Base-by-base conservation (phyloP, 1,140 invertebrate species). In the Drosophila pruinosa region DNA sequence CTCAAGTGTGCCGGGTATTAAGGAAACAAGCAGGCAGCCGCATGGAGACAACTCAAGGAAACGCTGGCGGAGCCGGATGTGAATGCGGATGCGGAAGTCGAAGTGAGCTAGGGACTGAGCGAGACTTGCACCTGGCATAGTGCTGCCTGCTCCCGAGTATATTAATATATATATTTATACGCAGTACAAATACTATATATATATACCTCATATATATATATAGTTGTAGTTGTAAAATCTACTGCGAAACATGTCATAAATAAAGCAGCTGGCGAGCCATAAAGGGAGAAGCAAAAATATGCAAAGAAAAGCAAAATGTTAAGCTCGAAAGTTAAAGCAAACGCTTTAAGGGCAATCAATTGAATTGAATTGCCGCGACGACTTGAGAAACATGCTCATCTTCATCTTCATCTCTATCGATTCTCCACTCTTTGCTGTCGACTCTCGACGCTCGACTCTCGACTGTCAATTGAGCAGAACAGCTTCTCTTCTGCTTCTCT, bases 181-280 rank as follows among this genome's bases (percentile, higher is more conserved):
- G n/a, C n/a, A n/a, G n/a, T n/a, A n/a, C n/a, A n/a, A n/a, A n/a
- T n/a, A n/a, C n/a, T 34, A 47, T 47, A 22, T 48, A 52, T 31
- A 4, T 28, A 28, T 22, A 8, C 15, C 22, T 31, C 10, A 39
- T 2, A 48, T 4, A 47, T 24, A 2, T 10, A 24, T 24, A 7
- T 48, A 43, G 10, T 31, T 48, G n/a, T 63, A 39, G 22, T 19
- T 70, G 10, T 2, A 31, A 62, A 61, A 69, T 52, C 53, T 47
- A 53, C 53, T 45, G n/a, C 47, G 47, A 41, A 65, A 72, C 47
- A 53, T 64, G 72, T 71, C 39, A 81, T 82, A 82, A 82, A 82
- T 78, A 83, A 83, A 67, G 67, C 75, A 75, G 58, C 77, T 83
- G 57, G 65, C 52, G 67, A 61, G 57, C 41, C 73, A 48, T 76